Conservation (phyloP, 2,797 vertebrate species). For the Microcaecilia unicolor region DNA sequence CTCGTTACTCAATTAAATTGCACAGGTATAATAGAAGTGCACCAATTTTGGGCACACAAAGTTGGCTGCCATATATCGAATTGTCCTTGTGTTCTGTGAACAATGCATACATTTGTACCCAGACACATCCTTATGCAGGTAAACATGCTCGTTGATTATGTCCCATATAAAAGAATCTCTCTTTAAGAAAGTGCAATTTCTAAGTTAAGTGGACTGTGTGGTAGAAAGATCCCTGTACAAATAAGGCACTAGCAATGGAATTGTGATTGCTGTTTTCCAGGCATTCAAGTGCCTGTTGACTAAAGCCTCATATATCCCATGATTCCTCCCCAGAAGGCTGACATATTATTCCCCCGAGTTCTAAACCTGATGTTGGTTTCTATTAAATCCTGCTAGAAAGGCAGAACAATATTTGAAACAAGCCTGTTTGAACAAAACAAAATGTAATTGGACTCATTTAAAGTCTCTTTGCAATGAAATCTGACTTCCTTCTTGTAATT, state of each 20-base stretch:
- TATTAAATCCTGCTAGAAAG: constrained; percentile 25
- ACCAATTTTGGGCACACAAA: too few relatives aligned
- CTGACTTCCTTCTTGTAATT: constrained; percentile 32
- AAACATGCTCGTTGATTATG: too few relatives aligned
- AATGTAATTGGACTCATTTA: constrained; percentile 38
- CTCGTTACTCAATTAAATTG: too few relatives aligned
- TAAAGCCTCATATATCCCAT: constrained; percentile 14
- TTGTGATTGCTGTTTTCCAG: constrained; percentile 41
- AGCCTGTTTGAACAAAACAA: constrained; percentile 36
- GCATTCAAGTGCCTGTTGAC: constrained; percentile 32
- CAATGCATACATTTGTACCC: too few relatives aligned
- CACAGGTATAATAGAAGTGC: too few relatives aligned
- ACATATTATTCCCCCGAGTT: constrained; percentile 33
- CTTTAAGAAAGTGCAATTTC: too few relatives aligned
- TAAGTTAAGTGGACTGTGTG: too few relatives aligned
- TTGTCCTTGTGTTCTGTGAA: too few relatives aligned
- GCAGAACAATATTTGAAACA: constrained; percentile 33
- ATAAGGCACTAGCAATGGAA: constrained; percentile 31
- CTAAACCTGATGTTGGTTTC: constrained; percentile 28
- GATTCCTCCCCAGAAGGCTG: constrained; percentile 23
- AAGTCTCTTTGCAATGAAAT: constrained; percentile 39
- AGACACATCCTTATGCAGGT: too few relatives aligned
- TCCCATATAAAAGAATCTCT: too few relatives aligned
- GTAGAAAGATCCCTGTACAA: too few relatives aligned
- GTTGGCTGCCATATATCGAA: too few relatives aligned